These are phyloP conservation scores for Bombus confusus DNA, from an alignment of 1,140 invertebrate genomes.

Conservation along the genomic window DNA sequence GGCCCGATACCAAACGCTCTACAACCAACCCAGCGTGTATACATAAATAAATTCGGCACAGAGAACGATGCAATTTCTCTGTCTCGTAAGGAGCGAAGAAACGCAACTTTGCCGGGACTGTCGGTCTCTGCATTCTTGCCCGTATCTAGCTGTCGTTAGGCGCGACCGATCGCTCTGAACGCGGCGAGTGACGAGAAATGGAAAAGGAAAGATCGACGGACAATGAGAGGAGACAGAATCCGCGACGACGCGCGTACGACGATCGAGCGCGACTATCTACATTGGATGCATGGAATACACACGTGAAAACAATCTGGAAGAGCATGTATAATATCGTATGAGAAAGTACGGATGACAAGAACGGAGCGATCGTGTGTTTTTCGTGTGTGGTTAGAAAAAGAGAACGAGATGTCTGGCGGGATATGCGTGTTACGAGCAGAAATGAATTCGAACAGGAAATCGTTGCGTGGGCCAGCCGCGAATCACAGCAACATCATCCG, in stretches of 20 bases:
- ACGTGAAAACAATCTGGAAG: conserved; percentile 32
- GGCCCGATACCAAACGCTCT: background rate
- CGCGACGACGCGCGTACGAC: background rate
- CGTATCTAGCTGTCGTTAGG: no score
- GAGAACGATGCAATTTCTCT: conserved; percentile 10
- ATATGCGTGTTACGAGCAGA: background rate
- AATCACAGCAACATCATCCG: conserved; percentile 17
- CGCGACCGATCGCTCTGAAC: background rate
- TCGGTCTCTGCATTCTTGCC: background rate
- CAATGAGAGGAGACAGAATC: background rate
- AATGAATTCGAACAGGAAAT: conserved; percentile 19
- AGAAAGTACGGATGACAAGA: conserved; percentile 26
- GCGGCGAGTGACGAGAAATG: background rate
- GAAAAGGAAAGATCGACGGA: background rate
- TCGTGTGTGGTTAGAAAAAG: background rate
- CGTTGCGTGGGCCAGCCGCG: conserved; percentile 16
- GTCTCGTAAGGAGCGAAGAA: conserved; percentile 14
- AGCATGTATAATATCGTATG: conserved; percentile 17
- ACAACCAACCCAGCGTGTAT: background rate
- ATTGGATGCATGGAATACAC: background rate
- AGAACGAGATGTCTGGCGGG: background rate
- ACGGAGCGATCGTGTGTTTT: background rate
- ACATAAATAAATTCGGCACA: background rate
- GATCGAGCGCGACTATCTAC: background rate
- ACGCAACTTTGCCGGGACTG: background rate